Conservation (phyloP, 2,888 invertebrate species). For the Carterocephalus palaemon region DNA sequence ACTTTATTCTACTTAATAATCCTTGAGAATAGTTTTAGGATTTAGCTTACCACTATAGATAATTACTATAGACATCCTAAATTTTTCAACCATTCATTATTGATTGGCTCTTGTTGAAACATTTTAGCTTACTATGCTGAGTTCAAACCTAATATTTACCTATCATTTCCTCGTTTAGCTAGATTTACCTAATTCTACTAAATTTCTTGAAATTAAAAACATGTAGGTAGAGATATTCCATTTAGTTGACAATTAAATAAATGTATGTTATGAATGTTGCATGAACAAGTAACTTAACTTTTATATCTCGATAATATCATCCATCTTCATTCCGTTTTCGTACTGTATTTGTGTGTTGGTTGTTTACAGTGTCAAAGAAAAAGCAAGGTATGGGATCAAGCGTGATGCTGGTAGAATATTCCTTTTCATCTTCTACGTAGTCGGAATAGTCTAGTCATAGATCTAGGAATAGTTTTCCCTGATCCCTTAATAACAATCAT, state of each 20-base stretch:
- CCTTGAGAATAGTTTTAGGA: constrained; percentile 18
- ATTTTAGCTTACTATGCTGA: constrained; percentile 9
- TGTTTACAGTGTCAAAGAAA: constrained; percentile 92
- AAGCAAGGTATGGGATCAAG: constrained; percentile 81
- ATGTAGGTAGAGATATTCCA: constrained; percentile 17
- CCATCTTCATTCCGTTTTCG: constrained; percentile 61
- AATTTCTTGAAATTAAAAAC: constrained; percentile 7
- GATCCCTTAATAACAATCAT: constrained; percentile 33
- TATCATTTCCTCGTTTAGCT: constrained; percentile 5
- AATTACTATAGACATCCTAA: constrained; percentile 16
- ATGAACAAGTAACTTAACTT: constrained; percentile 45
- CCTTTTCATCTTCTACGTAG: constrained; percentile 76
- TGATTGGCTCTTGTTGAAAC: constrained; percentile 15
- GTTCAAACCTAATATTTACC: constrained; percentile 7
- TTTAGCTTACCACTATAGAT: constrained; percentile 7
- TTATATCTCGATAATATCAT: constrained; percentile 40
- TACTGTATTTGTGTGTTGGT: constrained; percentile 80
- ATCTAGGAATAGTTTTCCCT: constrained; percentile 60
- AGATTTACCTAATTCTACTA: constrained; percentile 14
- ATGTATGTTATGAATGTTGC: constrained; percentile 55
- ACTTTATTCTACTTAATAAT: constrained; percentile 14
- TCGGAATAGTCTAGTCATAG: constrained; percentile 70
- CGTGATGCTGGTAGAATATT: constrained; percentile 79
- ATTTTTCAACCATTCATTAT: constrained; percentile 15
- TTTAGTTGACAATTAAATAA: constrained; percentile 11